Conservation (phyloP, 2,113 vertebrate species). For the Cyanoderma ruficeps region DNA sequence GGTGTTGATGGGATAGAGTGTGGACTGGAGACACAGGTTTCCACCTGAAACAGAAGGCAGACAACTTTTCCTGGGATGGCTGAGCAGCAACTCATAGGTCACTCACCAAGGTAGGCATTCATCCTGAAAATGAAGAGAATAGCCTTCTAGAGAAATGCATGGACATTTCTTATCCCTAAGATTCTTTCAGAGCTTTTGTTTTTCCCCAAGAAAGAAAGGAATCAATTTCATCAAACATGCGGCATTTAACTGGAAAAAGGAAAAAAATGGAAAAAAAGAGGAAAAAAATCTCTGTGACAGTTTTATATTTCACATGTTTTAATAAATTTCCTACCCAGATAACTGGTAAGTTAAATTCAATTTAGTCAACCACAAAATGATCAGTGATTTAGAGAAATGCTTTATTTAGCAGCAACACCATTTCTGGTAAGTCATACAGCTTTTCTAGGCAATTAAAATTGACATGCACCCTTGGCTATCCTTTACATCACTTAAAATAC, state of each 20-base stretch:
- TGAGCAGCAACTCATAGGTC: rapidly evolving
- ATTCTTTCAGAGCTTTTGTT: background rate
- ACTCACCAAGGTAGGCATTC: background rate
- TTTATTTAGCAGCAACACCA: background rate
- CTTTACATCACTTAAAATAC: background rate
- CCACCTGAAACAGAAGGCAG: background rate
- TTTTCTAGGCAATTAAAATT: background rate
- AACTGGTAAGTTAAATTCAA: background rate
- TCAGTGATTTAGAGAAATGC: background rate
- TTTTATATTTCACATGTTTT: background rate
- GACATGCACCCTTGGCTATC: background rate
- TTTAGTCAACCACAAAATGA: background rate
- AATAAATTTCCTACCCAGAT: background rate
- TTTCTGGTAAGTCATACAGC: background rate
- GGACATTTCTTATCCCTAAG: background rate
- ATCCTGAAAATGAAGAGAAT: background rate
- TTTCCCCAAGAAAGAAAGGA: background rate
- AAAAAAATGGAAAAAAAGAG: background rate
- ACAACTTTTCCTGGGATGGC: background rate
- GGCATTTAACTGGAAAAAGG: background rate
- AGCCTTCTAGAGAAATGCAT: background rate
- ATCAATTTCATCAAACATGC: background rate
- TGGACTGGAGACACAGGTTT: background rate
- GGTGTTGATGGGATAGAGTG: background rate
- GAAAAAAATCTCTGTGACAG: background rate